Percentiles rank a stretch among this genome's conserved stretches.
These are phyloP conservation scores for Lamellibrachia satsuma DNA, from an alignment of 2,888 invertebrate genomes.

Conservation along the genomic window DNA sequence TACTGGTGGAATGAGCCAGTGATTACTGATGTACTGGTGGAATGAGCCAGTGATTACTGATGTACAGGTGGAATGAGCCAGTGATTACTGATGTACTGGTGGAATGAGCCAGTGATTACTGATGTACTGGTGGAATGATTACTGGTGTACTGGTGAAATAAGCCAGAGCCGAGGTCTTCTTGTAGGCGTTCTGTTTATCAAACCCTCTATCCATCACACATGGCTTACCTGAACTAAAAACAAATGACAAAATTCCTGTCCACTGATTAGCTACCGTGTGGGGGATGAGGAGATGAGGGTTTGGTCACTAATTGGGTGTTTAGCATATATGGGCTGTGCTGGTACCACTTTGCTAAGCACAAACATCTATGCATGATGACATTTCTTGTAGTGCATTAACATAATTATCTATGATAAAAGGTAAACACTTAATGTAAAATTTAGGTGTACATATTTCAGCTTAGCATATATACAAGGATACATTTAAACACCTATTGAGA, in stretches of 20 bases:
- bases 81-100: background rate
- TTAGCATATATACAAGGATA: background rate
- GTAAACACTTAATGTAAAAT: background rate
- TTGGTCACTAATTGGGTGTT: background rate
- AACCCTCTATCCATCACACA: background rate
- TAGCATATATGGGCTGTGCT: background rate
- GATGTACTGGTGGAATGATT: background rate
- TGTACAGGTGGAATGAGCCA: background rate
- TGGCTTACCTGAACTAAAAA: background rate
- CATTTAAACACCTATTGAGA: background rate
- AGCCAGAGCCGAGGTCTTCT: background rate
- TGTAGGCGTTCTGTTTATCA: background rate
- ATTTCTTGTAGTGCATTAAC: background rate
- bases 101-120: background rate
- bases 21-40: no score
- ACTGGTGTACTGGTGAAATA: background rate
- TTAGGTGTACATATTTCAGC: background rate
- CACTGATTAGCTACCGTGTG: background rate
- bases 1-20: background rate
- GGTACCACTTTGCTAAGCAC: background rate
- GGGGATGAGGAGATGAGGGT: background rate
- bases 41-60: background rate
- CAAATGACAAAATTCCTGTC: background rate
- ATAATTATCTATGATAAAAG: background rate
- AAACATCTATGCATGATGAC: background rate